Base-by-base conservation (phyloP, 2,113 vertebrate genomes). In the Leuciscus idus region DNA sequence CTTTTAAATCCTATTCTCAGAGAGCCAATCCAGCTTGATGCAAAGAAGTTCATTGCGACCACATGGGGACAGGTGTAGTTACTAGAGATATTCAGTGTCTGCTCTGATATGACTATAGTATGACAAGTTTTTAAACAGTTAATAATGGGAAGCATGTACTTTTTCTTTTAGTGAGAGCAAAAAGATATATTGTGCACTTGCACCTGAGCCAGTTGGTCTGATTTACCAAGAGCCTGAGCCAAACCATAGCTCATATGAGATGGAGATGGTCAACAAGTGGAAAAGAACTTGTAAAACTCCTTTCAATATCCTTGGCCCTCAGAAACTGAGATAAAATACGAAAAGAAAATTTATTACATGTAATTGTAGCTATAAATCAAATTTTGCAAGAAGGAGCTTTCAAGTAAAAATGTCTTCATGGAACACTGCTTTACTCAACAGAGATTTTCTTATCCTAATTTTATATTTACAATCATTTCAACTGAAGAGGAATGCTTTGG, bases 1-100 rank as follows among this genome's bases (percentile, higher is more conserved):
- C 64, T 59, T 75, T 81, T 30, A 86, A 87, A 88, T 91, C 84
- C 66, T 85, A 85, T 75, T 90, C 76, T 64, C 57, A 85, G 76
- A 80, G 74, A 84, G 68, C 36, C 50, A 80, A 80, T 76, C 78
- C 33, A 39, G 10, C 46, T 76, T n/a, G 46, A 77, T 73, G 36
- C 86, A 77, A 84, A 88, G 10, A 79, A 33, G 48, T 77, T 79
- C 39, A 4, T 30, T 79, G 52, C 13, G 36, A 61, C 55, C 39
- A 76, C 62, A 75, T 50, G 19, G 19, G 64, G 15, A 82, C 26
- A 78, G 84, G 64, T 85, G 64, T 75, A 33, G 78, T 68, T 36
- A 55, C 26, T 17, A 12, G 10, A 52, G 23, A 11, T 61, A 43
- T 13, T 9, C 21, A 39, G 30, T 19, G 21, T 66, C 39, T 81